Base-by-base conservation (phyloP, 2,888 invertebrate species). In the Orthosia incerta region DNA sequence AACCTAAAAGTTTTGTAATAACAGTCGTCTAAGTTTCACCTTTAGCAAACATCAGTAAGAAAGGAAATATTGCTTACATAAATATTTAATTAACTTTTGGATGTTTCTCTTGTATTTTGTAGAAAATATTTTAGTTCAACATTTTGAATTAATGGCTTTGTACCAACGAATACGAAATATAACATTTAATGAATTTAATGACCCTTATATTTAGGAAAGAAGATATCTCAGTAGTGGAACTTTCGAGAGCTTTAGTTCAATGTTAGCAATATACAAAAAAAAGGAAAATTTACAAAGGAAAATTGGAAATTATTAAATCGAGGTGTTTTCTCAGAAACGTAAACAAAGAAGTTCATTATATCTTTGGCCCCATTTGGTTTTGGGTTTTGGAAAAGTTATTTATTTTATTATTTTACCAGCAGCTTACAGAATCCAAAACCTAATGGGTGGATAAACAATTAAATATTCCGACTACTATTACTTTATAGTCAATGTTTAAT, bases 1-100 rank as follows among this genome's bases (percentile, higher is more conserved):
- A 4, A 23, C 16, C 13, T 11, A 3, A 45, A 75, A 51, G 31
- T 65, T 57, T 45, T 46, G 16, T 11, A 51, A 75, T 45, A 75
- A 74, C 46, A 55, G 15, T 62, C 23, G 48, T 18, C 16, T 50
- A 76, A 51, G 51, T 75, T 75, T 20, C 63, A 13, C n/a, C 13
- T 75, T 20, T 56, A 15, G n/a, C 13, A 73, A 74, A 45, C 20
- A 66, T 61, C 15, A 56, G 26, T 26, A 23, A 31, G 4, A 23
- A 61, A n/a, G 15, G 1, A 26, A 57, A 51, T 45, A 23, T 61
- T 12, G 11, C 55, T 45, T 55, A 50, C 20, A 61, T 60, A 20
- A 39, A 66, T 55, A 51, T 56, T 57, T 26, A 48, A 53, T 48
- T 16, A 48, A 26, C 23, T 67, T 74, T n/a, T 5, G 7, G 26